Conservation (phyloP, 2,888 invertebrate genomes). For the Malthinus seriepunctatus region DNA sequence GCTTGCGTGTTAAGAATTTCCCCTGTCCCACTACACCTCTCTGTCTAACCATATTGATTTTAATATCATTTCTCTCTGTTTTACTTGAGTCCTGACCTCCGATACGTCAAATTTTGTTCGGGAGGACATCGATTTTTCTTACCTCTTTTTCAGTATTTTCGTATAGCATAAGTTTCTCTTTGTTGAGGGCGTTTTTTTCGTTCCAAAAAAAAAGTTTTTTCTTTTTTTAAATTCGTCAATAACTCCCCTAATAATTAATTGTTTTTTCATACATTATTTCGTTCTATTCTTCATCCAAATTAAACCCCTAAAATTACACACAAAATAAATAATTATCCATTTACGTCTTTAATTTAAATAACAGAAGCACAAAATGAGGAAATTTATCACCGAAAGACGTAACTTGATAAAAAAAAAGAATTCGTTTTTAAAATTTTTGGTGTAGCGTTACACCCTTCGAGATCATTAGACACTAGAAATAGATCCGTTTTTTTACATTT, state of each 20-base stretch:
- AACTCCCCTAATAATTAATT: background rate
- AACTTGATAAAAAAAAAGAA: background rate
- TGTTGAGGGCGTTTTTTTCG: constrained; percentile 5
- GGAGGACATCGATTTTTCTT: constrained; percentile 49
- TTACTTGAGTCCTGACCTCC: constrained; percentile 48
- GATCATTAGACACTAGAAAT: constrained; percentile 48
- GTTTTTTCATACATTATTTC: background rate
- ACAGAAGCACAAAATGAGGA: background rate
- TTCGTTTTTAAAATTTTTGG: constrained; percentile 25
- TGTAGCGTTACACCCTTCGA: constrained; percentile 42
- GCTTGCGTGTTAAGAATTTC: constrained; percentile 35
- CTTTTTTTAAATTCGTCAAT: constrained; percentile 1
- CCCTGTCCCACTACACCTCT: constrained; percentile 35
- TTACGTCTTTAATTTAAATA: background rate
- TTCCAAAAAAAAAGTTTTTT: background rate
- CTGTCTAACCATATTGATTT: constrained; percentile 50
- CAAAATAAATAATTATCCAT: too few relatives aligned
- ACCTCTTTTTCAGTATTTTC: constrained; percentile 22
- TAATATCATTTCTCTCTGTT: constrained; percentile 35
- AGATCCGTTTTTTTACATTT: constrained; percentile 36
- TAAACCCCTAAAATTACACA: too few relatives aligned
- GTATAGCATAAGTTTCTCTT: constrained; percentile 14
- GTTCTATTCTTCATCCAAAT: too few relatives aligned
- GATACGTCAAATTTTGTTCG: constrained; percentile 50
- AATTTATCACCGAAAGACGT: constrained; percentile 1